phyloP scores from a whole-genome alignment of 2,797 vertebrate genomes.

The Etheostoma perlongum region DNA sequence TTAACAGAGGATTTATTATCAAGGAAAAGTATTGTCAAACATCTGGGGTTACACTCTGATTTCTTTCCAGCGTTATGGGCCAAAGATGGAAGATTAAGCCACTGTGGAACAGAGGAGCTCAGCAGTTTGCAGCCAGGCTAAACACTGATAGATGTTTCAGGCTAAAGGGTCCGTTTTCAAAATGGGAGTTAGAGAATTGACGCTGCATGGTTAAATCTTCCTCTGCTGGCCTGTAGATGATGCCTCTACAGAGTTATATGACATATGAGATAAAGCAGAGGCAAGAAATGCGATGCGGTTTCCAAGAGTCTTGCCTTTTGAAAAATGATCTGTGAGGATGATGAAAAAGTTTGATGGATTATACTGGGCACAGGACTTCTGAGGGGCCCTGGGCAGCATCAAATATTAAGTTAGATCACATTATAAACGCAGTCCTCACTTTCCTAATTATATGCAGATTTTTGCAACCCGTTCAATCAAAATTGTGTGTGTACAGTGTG shows the following conservation, averaged over 20 bases:
- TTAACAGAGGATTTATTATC: constrained; percentile 57
- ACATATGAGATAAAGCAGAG: constrained; percentile 63
- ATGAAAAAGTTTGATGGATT: constrained; percentile 46
- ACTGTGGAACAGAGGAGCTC: constrained; percentile 60
- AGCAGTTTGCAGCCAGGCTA: constrained; percentile 61
- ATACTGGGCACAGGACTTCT: constrained; percentile 6
- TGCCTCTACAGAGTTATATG: constrained; percentile 40
- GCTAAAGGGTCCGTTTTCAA: constrained; percentile 48
- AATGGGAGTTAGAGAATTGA: constrained; percentile 40
- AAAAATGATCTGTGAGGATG: constrained; percentile 61
- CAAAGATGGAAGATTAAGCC: constrained; percentile 71
- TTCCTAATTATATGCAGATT: no score
- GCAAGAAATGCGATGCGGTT: constrained; percentile 31
- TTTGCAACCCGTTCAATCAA: no score
- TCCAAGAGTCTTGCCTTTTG: constrained; percentile 45
- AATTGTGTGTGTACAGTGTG: no score
- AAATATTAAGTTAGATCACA: no score
- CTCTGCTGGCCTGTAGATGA: constrained; percentile 37
- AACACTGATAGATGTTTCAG: constrained; percentile 75
- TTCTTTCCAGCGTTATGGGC: constrained; percentile 65
- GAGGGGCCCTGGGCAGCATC: no score
- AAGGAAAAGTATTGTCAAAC: constrained; percentile 65
- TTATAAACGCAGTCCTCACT: no score
- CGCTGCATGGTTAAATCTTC: constrained; percentile 33
- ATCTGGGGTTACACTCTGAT: constrained; percentile 68